Base-by-base conservation (phyloP, 2,888 invertebrate species). In the Gasteruption jaculator region DNA sequence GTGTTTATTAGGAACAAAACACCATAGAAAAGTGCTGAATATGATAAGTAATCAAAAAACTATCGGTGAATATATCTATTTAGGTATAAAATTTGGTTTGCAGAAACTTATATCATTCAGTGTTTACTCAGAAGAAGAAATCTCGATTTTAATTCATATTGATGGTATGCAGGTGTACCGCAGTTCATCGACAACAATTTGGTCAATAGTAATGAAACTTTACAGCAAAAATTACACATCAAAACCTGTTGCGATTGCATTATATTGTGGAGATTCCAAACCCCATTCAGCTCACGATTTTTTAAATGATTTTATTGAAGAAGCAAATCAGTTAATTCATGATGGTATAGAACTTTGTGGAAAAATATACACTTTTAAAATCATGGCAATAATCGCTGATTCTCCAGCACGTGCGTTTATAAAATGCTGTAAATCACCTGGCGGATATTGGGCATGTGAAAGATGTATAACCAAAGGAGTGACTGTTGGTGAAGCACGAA, bases 221-320 rank as follows among this genome's bases (percentile, higher is more conserved):
- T 21, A 32, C 33, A 11, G 32, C 10, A 12, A n/a, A 18, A 20
- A 26, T 31, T 43, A 43, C 21, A 20, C 12, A 10, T 21, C 11
- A 16, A 11, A 38, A 11, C 43, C 38, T 25, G 16, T 43, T 31
- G 14, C 31, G 6, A 14, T 12, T 22, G 43, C 38, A 38, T 8
- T 43, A 5, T 43, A 38, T 31, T 43, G 32, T 24, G 43, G 43
- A 10, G 43, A 43, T 22, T 43, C 38, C 6, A 43, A 43, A 30
- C 43, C 38, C 22, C 19, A 16, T 5, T 19, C 10, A 12, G 26
- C 18, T 10, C 14, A 21, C 8, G 15, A 43, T 16, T 38, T 18
- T 38, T 18, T 43, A 5, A 4, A 29, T 14, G 31, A 43, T 38
- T 30, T 43, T 32, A 33, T 43, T 3, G 25, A 19, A 30, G 43